Base-by-base conservation (phyloP, 2,113 vertebrate genomes). In the Eira barbara region DNA sequence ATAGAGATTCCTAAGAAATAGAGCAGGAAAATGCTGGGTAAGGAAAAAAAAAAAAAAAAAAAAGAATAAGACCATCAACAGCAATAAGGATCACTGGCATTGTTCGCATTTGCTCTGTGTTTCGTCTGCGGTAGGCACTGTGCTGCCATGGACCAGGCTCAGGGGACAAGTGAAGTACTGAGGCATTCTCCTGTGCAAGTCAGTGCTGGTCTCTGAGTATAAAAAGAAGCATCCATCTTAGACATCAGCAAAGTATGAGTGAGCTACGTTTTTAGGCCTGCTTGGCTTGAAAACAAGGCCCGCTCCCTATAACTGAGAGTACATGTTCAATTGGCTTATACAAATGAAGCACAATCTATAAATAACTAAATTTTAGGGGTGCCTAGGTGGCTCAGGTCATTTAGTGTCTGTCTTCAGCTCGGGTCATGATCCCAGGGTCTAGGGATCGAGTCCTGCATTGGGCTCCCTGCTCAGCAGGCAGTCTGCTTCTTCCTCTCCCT, bases 301-400 rank as follows among this genome's bases (percentile, higher is more conserved):
- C 9, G 0, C 29, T 93, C 91, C 80, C 67, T 85, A 42, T 84
- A 88, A 94, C 57, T 6, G 34, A 83, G 14, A 86, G 55, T 31
- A 8, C 25, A 17, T 31, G 34, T 61, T 83, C 86, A 59, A 74
- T 29, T 86, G 73, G n/a, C 49, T 91, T 61, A 74, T 91, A 74
- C 94, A 96, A 94, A 91, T 23, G 73, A 95, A 92, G 29, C 34
- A 69, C 49, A 39, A 39, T 55, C 47, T 89, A 47, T 71, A 45
- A 89, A 39, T 83, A 20, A 18, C 79, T 83, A 25, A 76, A 76
- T 31, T 81, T 88, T 95, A 67, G n/a, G 69, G 69, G n/a, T 20
- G 0, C 20, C n/a, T 39, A n/a, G n/a, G 69, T 73, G 69, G 69
- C 69, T 36, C 25, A 15, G 36, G 39, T 6, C 0, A 23, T 74